phyloP scores from a whole-genome alignment of 2,797 vertebrate genomes.

The Danio tinwini region DNA sequence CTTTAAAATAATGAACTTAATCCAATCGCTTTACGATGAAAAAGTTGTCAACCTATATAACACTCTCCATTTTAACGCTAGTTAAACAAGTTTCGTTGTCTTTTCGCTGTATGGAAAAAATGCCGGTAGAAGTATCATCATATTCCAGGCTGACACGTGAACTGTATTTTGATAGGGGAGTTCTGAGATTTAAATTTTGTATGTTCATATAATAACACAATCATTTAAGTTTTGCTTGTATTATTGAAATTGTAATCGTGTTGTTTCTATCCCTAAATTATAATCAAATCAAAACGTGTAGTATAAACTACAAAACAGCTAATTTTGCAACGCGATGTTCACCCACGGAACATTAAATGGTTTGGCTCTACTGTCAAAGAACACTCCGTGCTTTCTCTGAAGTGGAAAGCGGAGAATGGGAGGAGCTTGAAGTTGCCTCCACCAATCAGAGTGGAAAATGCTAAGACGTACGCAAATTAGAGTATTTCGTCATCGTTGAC shows the following conservation, averaged over 20 bases:
- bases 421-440: neutral
- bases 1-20: neutral
- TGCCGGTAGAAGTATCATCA: conserved; percentile 28
- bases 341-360: neutral
- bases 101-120: conserved; percentile 18
- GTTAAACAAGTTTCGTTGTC: neutral
- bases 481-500: conserved; percentile 35
- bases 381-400: conserved; percentile 21
- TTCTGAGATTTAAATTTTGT: neutral
- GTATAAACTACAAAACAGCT: neutral
- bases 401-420: neutral
- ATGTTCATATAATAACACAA: neutral
- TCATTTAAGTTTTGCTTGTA: neutral
- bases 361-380: conserved; percentile 1
- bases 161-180: neutral
- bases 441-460: conserved; percentile 41
- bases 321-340: no score
- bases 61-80: neutral
- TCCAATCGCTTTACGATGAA: neutral
- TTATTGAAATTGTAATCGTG: accelerated
- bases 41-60: neutral
- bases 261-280: accelerated
- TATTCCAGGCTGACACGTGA: conserved; percentile 4
- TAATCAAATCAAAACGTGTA: neutral
- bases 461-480: neutral